Evolutionary conservation across 92 coral and sea anemone genomes (phyloP), one percentile per base, ranked within the genome.

Genomic region (Siderastrea radians): DNA sequence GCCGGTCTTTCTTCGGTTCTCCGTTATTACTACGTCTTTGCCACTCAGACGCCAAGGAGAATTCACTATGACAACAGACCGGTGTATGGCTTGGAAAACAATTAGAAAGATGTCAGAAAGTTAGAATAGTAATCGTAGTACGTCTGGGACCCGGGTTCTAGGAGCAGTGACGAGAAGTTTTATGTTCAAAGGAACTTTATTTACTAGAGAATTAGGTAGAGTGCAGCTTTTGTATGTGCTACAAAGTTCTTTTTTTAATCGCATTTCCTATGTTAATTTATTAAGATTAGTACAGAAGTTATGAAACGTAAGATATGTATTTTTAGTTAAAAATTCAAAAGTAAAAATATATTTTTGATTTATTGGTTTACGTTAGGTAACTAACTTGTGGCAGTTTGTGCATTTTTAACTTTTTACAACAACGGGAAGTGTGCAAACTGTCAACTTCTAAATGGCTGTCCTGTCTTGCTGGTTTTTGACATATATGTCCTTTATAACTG

Each of bases 381-480:
- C 14, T 7, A 81, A 45, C 8, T 48, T 49, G 6, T n/a, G 46
- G 3, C 14, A 12, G 51, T 53, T 53, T 6, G 5, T 13, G 11
- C 17, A 52, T 43, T 74, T 64, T 26, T 26, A 26, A 0, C 38
- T 26, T 26, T 26, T 63, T 79, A 48, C 59, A 44, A 51, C 46
- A 6, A 50, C 5, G 60, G 17, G 19, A 55, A 49, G 74, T 53
- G 0, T 66, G 45, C 15, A 48, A 61, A 61, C 43, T 53, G 51
- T 80, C 64, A 50, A 51, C 65, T 4, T 19, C 12, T 1, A 5
- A 44, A 7, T 45, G 84, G 84, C 75, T 80, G 84, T 7, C 47
- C 75, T 66, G 75, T 67, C 75, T 80, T 80, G 66, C 72, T 80
- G 75, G 52, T 52, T 19, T 7, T 48, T 4, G 15, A 62, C 38